phyloP scores from a whole-genome alignment of 2,113 vertebrate species.

The Gymnobelideus leadbeateri region DNA sequence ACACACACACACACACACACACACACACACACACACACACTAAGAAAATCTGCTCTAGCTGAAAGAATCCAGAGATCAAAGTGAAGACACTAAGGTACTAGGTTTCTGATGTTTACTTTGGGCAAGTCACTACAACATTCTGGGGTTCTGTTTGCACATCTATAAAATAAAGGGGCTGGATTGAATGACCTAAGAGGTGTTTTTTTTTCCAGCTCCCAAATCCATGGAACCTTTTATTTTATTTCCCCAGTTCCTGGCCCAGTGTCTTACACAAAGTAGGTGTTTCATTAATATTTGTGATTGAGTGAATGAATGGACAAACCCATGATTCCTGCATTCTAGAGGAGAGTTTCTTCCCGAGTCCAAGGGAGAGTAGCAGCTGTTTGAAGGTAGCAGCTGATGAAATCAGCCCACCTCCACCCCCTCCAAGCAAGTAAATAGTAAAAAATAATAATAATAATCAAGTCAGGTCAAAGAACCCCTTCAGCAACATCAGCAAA shows the following conservation, averaged over 20 bases:
- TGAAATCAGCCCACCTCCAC: neutral
- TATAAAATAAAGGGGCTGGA: neutral
- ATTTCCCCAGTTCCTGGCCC: neutral
- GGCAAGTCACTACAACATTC: neutral
- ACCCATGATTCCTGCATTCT: neutral
- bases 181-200: neutral
- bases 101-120: neutral
- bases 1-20: neutral
- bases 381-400: neutral
- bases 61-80: too few relatives aligned
- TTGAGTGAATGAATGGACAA: neutral
- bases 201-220: neutral
- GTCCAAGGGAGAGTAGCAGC: neutral
- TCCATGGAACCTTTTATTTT: neutral
- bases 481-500: neutral
- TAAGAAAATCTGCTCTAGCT: neutral
- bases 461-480: conserved; percentile 2
- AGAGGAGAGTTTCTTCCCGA: neutral
- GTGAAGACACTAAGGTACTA: neutral
- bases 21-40: too few relatives aligned
- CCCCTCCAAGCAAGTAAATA: neutral
- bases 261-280: neutral
- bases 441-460: neutral
- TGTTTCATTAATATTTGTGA: neutral
- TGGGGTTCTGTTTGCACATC: neutral